Conservation (phyloP, 2,888 invertebrate species). For the Prosopocoilus inquinatus region DNA sequence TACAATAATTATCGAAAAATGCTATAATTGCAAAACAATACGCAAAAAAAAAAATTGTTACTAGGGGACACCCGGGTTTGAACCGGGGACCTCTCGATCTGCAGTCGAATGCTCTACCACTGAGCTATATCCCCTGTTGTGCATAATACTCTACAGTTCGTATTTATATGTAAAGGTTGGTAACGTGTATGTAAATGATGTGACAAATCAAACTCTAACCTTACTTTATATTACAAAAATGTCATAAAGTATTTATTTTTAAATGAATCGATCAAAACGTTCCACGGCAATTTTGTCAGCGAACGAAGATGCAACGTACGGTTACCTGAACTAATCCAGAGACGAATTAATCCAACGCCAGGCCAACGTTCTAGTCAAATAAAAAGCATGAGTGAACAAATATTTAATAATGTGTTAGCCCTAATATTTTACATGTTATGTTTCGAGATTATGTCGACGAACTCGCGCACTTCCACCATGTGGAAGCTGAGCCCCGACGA, state of each 20-base stretch:
- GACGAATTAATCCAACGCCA: too few species aligned
- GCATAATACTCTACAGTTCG: neutral
- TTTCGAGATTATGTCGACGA: constrained; percentile 69
- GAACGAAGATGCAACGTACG: too few species aligned
- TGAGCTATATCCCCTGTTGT: constrained; percentile 37
- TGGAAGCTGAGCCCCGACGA: constrained; percentile 80
- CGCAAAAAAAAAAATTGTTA: neutral
- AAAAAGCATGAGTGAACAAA: constrained; percentile 54
- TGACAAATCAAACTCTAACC: neutral
- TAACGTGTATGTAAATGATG: neutral
- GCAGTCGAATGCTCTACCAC: constrained; percentile 57
- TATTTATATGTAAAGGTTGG: neutral
- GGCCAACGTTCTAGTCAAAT: neutral
- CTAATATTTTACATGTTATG: constrained; percentile 66
- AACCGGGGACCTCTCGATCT: constrained; percentile 76
- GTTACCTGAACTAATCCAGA: too few species aligned
- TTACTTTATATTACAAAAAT: neutral
- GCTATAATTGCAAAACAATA: too few species aligned
- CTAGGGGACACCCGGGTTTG: constrained; percentile 71
- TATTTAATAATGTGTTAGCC: constrained; percentile 47
- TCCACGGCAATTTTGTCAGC: too few species aligned
- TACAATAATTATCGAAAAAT: too few species aligned
- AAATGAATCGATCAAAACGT: too few species aligned
- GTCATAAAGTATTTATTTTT: too few species aligned
- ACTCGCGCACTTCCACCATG: constrained; percentile 78